phyloP scores from a whole-genome alignment of 2,888 invertebrate species.

The Chaetogeoica ovagalla region DNA sequence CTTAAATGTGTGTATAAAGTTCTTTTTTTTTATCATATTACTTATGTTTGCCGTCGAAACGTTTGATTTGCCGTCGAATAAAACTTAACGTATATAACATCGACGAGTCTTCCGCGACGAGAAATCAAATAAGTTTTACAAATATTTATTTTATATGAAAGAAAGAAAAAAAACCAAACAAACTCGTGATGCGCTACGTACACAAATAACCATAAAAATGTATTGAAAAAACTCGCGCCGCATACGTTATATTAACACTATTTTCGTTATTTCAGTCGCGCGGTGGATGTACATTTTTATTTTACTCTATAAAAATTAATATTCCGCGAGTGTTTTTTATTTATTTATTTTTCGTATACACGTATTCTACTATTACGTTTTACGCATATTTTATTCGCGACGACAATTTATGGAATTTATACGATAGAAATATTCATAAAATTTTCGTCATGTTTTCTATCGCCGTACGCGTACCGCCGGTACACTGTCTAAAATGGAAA shows the following conservation, averaged over 20 bases:
- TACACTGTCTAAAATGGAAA: too few relatives aligned
- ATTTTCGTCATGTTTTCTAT: too few relatives aligned
- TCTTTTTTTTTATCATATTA: conserved; percentile 4
- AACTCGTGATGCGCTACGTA: not conserved
- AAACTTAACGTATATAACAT: not conserved
- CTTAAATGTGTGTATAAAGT: not conserved
- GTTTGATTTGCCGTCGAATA: conserved; percentile 5
- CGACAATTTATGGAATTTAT: not conserved
- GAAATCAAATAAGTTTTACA: conserved; percentile 20
- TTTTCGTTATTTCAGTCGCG: not conserved
- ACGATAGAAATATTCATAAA: not conserved
- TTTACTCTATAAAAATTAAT: not conserved
- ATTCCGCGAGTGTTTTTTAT: not conserved
- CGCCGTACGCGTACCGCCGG: too few relatives aligned
- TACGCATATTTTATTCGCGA: too few relatives aligned
- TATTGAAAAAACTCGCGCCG: not conserved
- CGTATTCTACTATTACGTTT: too few relatives aligned
- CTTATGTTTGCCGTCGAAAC: not conserved
- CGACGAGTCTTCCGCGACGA: not conserved
- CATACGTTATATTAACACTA: not conserved
- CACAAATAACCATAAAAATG: conserved; percentile 5
- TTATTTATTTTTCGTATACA: not conserved
- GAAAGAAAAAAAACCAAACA: not conserved
- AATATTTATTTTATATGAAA: conserved; percentile 25
- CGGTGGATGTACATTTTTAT: not conserved